These are phyloP conservation scores for Pachymerium ferrugineum DNA, from an alignment of 2,888 invertebrate species.

Conservation along the genomic window DNA sequence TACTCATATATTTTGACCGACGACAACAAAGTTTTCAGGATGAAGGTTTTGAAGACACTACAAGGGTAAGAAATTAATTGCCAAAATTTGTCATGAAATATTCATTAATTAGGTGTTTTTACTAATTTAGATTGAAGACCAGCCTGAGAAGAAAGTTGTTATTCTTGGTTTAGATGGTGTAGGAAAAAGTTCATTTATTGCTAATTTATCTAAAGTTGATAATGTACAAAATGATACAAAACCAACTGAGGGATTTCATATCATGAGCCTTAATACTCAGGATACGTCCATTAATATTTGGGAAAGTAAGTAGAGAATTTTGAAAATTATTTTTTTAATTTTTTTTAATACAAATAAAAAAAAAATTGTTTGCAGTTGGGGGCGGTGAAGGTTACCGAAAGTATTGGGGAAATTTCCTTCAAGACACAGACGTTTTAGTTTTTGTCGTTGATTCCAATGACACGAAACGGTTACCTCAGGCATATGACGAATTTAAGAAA, in stretches of 20 bases:
- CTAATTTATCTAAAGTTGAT: conserved; percentile 37
- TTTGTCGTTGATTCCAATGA: conserved; percentile 41
- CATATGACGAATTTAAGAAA: conserved; percentile 40
- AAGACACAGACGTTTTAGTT: conserved; percentile 41
- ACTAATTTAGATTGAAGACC: conserved; percentile 20
- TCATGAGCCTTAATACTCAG: conserved; percentile 39
- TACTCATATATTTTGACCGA: conserved; percentile 32
- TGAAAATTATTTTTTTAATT: background rate
- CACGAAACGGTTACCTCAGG: conserved; percentile 38
- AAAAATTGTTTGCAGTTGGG: conserved; percentile 41
- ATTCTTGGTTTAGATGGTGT: conserved; percentile 40
- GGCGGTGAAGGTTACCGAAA: conserved; percentile 39
- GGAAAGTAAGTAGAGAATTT: conserved; percentile 40
- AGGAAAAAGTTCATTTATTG: conserved; percentile 40
- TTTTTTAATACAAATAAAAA: no score
- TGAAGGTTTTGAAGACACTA: conserved; percentile 37
- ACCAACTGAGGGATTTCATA: conserved; percentile 40
- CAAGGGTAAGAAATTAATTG: background rate
- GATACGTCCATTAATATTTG: conserved; percentile 39
- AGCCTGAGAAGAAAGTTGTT: conserved; percentile 37
- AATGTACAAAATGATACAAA: conserved; percentile 28
- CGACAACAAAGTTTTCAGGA: conserved; percentile 32
- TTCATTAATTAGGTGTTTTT: background rate
- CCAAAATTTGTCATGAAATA: background rate
- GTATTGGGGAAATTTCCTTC: conserved; percentile 41